A percentile compares a stretch with the other conserved stretches of the same genome.
Conservation (phyloP, 2,888 invertebrate species). For the Perdita meconis region DNA sequence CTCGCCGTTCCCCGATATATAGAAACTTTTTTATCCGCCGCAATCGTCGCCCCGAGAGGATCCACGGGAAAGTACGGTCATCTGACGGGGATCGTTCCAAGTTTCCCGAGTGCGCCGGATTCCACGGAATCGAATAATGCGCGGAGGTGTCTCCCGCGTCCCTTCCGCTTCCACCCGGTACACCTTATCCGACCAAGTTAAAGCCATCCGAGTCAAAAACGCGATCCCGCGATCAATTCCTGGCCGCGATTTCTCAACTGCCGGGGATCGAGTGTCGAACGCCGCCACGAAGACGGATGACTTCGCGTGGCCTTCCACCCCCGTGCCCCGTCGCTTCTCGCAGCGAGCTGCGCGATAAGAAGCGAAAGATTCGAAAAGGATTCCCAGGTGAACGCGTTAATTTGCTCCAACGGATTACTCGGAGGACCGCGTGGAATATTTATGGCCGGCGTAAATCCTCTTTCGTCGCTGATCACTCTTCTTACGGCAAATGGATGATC, state of each 20-base stretch:
- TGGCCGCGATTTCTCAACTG: constrained; percentile 32
- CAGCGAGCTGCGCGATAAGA: background rate
- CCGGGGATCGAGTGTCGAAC: constrained; percentile 14
- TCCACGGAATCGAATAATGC: constrained; percentile 52
- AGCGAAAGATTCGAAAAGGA: background rate
- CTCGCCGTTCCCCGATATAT: constrained; percentile 33
- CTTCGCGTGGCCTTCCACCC: constrained; percentile 3
- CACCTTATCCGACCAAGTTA: constrained; percentile 34
- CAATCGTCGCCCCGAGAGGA: constrained; percentile 37
- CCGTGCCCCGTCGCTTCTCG: background rate
- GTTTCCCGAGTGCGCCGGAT: constrained; percentile 29
- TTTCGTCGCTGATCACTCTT: background rate
- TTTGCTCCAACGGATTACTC: background rate
- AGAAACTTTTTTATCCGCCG: constrained; percentile 27
- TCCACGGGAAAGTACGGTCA: constrained; percentile 49
- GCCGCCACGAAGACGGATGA: constrained; percentile 42
- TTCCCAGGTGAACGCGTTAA: background rate
- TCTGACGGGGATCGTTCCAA: constrained; percentile 51
- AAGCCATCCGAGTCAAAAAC: constrained; percentile 22
- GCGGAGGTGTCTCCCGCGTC: constrained; percentile 15
- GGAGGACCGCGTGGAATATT: background rate
- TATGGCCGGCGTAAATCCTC: background rate
- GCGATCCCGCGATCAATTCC: constrained; percentile 23
- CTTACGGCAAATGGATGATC: no score
- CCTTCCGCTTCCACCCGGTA: constrained; percentile 5